Conservation (phyloP, 1,140 invertebrate species). For the Spodoptera frugiperda region DNA sequence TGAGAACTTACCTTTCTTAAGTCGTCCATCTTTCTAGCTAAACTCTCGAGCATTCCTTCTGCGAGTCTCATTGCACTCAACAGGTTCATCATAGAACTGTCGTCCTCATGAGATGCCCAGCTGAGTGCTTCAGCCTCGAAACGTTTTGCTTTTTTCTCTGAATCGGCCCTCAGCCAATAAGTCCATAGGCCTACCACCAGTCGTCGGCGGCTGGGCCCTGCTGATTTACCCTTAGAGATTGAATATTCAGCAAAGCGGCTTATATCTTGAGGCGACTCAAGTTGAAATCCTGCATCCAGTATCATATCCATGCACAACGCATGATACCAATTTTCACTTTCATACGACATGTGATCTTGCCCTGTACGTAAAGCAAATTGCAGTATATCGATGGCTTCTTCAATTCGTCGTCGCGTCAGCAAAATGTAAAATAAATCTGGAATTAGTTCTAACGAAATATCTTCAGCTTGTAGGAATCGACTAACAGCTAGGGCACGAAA, state of each 20-base stretch:
- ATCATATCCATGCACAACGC: slow-evolving; percentile 82
- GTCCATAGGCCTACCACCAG: slow-evolving; percentile 76
- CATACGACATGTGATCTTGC: slow-evolving; percentile 61
- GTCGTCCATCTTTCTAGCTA: slow-evolving; percentile 78
- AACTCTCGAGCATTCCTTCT: slow-evolving; percentile 79
- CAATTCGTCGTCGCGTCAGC: slow-evolving; percentile 71
- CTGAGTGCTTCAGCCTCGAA: slow-evolving; percentile 76
- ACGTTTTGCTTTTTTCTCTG: slow-evolving; percentile 67
- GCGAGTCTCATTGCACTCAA: slow-evolving; percentile 74
- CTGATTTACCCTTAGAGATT: slow-evolving; percentile 58
- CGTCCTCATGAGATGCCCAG: slow-evolving; percentile 62
- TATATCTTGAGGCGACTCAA: slow-evolving; percentile 76
- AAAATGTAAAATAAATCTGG: slow-evolving; percentile 79
- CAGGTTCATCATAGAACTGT: slow-evolving; percentile 64
- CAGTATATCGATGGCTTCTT: slow-evolving; percentile 75
- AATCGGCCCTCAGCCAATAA: slow-evolving; percentile 73
- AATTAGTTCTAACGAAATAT: slow-evolving; percentile 75
- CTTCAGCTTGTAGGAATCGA: slow-evolving; percentile 72
- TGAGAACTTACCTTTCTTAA: slow-evolving; percentile 70
- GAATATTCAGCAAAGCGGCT: slow-evolving; percentile 70
- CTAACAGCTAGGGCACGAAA: slow-evolving; percentile 76
- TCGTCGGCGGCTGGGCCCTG: slow-evolving; percentile 64
- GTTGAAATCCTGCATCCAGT: slow-evolving; percentile 80
- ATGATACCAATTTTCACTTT: slow-evolving; percentile 80
- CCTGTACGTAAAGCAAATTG: slow-evolving; percentile 65